Base-by-base conservation (phyloP, 2,113 vertebrate species). In the Brachypodius melanocephalos region DNA sequence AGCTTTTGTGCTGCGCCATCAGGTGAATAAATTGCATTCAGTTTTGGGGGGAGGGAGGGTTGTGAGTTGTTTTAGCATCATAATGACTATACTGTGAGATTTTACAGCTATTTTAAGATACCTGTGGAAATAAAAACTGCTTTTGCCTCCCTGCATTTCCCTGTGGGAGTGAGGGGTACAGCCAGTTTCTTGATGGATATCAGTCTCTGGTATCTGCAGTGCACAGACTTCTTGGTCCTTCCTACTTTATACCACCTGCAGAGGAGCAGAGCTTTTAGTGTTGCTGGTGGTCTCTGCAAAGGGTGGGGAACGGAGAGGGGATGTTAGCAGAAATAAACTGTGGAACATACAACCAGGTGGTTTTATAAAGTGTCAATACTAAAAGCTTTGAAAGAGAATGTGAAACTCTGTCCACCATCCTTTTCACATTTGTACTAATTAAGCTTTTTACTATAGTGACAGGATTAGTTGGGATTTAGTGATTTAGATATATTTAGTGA, bases 391-490 rank as follows among this genome's bases (percentile, higher is more conserved):
- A 66, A 42, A 76, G 34, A 73, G 8, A 66, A 88, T 71, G 34
- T 67, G 32, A 20, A 85, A 48, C 18, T 69, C 54, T 77, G 18
- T 62, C 38, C 18, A 34, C 12, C 6, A 9, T 40, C 31, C n/a
- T 88, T 71, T 69, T 59, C 32, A 40, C 21, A 59, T 92, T 81
- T 85, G 54, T 22, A 80, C 28, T 62, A 74, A 51, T 93, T 91
- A 87, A 74, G 61, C n/a, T 77, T 93, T 90, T 89, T 52, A 67
- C 48, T 43, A 42, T 25, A 74, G 43, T 31, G 83, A 71, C 59
- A 86, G 76, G 46, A 89, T 86, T 90, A 88, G 42, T 48, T 65
- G 46, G 51, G 86, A 78, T 94, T 90, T 89, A 65, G 63, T 76
- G 42, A 74, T 91, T 89, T 87, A 71, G 51, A 46, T 62, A 43